These are phyloP conservation scores for Megalops cyprinoides DNA, from an alignment of 2,797 vertebrate species.

Conservation along the genomic window DNA sequence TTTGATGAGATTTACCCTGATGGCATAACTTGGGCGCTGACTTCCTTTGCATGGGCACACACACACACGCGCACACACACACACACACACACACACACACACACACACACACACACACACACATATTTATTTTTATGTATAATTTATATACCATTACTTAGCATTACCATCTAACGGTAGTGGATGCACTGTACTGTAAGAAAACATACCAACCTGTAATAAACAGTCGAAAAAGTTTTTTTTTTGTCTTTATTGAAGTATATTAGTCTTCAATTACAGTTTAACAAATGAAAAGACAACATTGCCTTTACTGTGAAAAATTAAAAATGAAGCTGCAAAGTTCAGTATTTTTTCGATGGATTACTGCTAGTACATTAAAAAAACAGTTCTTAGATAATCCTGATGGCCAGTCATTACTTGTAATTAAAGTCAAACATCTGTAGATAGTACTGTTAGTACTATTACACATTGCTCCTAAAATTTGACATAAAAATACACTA, in stretches of 20 bases:
- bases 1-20: no score
- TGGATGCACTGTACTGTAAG: no score
- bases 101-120: no score
- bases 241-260: background rate
- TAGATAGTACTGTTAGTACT: background rate
- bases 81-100: no score
- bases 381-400: background rate
- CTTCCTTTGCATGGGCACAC: no score
- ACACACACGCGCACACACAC: no score
- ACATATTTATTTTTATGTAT: no score
- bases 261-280: background rate
- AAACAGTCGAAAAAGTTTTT: background rate
- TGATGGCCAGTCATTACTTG: background rate
- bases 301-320: background rate
- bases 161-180: no score
- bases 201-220: no score
- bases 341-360: background rate
- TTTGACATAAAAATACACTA: background rate
- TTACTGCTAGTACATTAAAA: background rate
- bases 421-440: background rate
- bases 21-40: no score
- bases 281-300: background rate
- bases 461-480: background rate
- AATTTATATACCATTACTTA: no score
- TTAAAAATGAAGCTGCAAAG: background rate